Percentiles rank a stretch among this genome's conserved stretches.
Conservation (phyloP, 1,140 invertebrate genomes). For the Oryzaephilus surinamensis region DNA sequence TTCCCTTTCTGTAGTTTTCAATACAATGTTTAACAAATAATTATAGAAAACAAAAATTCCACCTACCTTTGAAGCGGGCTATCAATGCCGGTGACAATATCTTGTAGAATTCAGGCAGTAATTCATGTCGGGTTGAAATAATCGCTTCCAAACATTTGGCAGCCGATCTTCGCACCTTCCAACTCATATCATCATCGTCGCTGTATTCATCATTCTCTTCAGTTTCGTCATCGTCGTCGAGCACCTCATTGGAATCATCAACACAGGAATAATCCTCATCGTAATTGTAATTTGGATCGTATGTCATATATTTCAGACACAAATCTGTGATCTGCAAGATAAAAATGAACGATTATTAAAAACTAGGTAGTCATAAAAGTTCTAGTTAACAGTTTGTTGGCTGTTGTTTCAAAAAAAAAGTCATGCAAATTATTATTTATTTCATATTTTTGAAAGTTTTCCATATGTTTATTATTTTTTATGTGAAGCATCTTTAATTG, state of each 20-base stretch:
- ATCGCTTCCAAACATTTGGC: conserved; percentile 96
- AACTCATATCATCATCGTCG: conserved; percentile 99
- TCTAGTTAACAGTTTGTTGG: too few relatives aligned
- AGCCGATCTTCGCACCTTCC: conserved; percentile 91
- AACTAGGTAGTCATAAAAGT: conserved; percentile 8
- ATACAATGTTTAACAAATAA: conserved; percentile 4
- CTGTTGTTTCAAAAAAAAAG: too few relatives aligned
- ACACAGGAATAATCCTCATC: conserved; percentile 65
- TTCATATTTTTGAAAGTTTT: too few relatives aligned
- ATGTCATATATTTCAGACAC: conserved; percentile 87
- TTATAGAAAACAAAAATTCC: conserved; percentile 3
- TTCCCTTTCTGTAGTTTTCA: conserved; percentile 69
- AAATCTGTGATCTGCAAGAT: conserved; percentile 68
- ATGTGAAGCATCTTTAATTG: too few relatives aligned
- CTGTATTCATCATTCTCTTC: conserved; percentile 89
- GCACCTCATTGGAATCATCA: conserved; percentile 50
- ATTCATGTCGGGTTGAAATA: conserved; percentile 82
- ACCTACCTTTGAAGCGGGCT: conserved; percentile 76
- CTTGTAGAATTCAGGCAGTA: conserved; percentile 83
- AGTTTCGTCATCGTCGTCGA: conserved; percentile 60
- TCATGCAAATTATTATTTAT: too few relatives aligned
- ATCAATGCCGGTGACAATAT: conserved; percentile 84
- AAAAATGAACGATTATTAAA: conserved; percentile 10
- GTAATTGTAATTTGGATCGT: conserved; percentile 98
- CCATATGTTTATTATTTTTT: too few relatives aligned